Conservation (phyloP, 2,888 invertebrate species). For the Eugnorisma glareosa region DNA sequence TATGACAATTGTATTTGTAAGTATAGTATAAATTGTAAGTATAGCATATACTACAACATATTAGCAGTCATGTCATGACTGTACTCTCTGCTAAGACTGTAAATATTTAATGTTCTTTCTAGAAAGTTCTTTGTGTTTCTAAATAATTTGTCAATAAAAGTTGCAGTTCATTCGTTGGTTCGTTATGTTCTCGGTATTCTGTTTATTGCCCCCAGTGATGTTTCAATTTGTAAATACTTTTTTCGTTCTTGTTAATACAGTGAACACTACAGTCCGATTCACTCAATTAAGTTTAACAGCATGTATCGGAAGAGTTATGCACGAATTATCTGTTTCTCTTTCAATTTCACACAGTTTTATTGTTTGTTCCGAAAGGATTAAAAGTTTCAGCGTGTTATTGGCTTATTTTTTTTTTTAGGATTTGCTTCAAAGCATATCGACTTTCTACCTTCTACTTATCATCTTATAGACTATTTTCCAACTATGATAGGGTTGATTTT, state of each 20-base stretch:
- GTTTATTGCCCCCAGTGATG: conserved; percentile 36
- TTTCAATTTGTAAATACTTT: conserved; percentile 58
- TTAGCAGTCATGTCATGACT: background rate
- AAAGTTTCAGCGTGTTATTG: background rate
- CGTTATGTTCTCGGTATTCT: conserved; percentile 12
- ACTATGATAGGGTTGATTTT: background rate
- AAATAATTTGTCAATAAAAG: background rate
- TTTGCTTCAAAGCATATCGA: background rate
- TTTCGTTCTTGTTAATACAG: conserved; percentile 50
- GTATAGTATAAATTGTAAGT: too few relatives aligned
- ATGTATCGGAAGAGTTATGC: conserved; percentile 36
- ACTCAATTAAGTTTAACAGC: conserved; percentile 56
- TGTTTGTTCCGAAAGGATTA: conserved; percentile 17
- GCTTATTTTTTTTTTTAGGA: background rate
- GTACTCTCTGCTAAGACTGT: background rate
- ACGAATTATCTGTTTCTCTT: conserved; percentile 32
- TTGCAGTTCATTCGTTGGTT: background rate
- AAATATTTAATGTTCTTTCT: background rate
- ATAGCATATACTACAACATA: too few relatives aligned
- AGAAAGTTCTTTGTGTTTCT: conserved; percentile 8
- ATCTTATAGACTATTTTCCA: background rate
- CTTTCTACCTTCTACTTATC: background rate
- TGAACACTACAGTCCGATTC: conserved; percentile 50
- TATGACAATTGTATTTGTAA: too few relatives aligned
- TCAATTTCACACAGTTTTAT: conserved; percentile 12